phyloP scores from a whole-genome alignment of 2,113 vertebrate genomes.

The Gnathonemus longibarbis region DNA sequence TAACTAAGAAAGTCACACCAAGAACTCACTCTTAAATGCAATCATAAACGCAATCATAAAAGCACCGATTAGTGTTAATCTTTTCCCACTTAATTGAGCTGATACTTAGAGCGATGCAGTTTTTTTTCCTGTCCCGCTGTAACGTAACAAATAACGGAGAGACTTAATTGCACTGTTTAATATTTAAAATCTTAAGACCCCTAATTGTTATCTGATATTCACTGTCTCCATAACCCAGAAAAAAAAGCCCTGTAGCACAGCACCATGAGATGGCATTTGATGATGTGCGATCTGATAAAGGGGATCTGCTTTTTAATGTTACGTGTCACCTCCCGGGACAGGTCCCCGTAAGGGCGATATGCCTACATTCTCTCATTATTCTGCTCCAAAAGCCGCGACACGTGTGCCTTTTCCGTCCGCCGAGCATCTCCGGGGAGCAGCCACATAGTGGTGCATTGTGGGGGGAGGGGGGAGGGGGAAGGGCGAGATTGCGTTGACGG shows the following conservation, averaged over 20 bases:
- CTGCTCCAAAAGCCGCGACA: not conserved
- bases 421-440: not conserved
- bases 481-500: not conserved
- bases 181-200: not conserved
- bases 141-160: not conserved
- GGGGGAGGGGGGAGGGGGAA: not conserved
- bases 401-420: not conserved
- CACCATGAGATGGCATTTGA: not conserved
- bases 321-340: not conserved
- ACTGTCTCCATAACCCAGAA: not conserved
- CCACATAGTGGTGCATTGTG: not conserved
- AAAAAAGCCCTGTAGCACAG: not conserved
- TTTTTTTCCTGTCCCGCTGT: not conserved
- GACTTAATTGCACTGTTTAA: not conserved
- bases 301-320: not conserved
- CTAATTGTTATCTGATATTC: not conserved
- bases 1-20: not conserved
- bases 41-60: not conserved
- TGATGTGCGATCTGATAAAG: not conserved
- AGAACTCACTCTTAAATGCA: not conserved
- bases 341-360: not conserved
- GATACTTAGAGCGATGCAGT: not conserved
- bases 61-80: not conserved
- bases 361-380: not conserved
- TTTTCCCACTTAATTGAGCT: not conserved